Evolutionary conservation across 2,888 invertebrate genomes (phyloP), one percentile per base, ranked within the genome.

Genomic region (Carterocephalus palaemon): DNA sequence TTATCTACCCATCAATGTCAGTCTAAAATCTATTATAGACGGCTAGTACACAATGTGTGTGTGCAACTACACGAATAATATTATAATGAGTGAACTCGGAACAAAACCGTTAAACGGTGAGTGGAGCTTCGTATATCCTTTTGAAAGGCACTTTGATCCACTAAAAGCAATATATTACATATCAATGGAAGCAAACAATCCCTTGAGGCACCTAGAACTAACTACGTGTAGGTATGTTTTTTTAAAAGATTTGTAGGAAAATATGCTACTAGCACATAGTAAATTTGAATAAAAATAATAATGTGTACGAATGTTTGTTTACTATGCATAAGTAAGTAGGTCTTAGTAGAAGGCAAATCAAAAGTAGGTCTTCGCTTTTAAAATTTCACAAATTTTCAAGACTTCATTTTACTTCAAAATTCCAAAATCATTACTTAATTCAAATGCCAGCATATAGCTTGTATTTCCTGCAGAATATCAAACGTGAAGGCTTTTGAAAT

Each of bases 1-100:
- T 78, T 81, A 83, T 84, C 81, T 68, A 53, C 60, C 54, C 74
- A 75, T 83, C 77, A 79, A 73, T 60, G 77, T 80, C 77, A 74
- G 71, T 70, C 74, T 65, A 54, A 71, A 81, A 76, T 78, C 72
- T 79, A 75, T 77, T 76, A 72, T 58, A 57, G 42, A 34, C 28
- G 59, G 63, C 69, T 66, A 66, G 62, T 49, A 57, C 48, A 62
- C 56, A 56, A 34, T 37, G 51, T 52, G 51, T 53, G 47, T 46
- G 54, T 58, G 10, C 40, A 36, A 16, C 10, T 23, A 17, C 28
- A 42, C 13, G 34, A 28, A 32, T 31, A 4, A 38, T 41, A 53
- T 53, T 48, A 31, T 48, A 54, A 51, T 50, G 36, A 38, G 40
- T 31, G 22, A 20, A 38, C 29, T n/a, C n/a, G n/a, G n/a, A n/a